phyloP scores from a whole-genome alignment of 2,888 invertebrate species.

The Tinea trinotella region DNA sequence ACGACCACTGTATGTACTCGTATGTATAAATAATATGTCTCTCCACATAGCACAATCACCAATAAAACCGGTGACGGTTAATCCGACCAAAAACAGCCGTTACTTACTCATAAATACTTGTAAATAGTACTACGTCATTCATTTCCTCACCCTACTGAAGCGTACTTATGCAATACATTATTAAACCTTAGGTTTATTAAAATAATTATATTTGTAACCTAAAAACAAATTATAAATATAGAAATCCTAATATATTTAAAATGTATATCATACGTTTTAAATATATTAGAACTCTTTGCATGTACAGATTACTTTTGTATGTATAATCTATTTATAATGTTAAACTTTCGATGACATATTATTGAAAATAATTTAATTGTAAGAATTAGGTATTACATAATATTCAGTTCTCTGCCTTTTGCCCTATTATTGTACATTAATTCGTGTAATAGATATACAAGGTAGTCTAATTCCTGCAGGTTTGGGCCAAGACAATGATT shows the following conservation, averaged over 20 bases:
- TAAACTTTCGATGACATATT: no score
- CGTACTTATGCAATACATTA: neutral
- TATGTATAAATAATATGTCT: no score
- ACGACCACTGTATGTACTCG: neutral
- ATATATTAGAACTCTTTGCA: neutral
- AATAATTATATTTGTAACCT: neutral
- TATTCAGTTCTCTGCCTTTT: no score
- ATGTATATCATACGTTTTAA: neutral
- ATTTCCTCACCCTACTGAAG: neutral
- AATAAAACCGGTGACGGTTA: conserved; percentile 7
- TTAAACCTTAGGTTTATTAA: neutral
- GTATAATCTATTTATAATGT: neutral
- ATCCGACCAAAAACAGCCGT: conserved; percentile 13
- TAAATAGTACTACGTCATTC: neutral
- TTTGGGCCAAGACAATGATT: no score
- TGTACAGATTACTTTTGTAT: neutral
- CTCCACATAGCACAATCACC: neutral
- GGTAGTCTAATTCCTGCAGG: no score
- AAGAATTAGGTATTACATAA: no score
- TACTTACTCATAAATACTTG: conserved; percentile 9
- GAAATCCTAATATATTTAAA: neutral
- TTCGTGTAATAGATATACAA: no score
- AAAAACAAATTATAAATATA: neutral
- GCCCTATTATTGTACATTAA: no score
- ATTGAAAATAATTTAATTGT: no score